phyloP scores from a whole-genome alignment of 2,797 vertebrate genomes.

The Oreochromis grahami region DNA sequence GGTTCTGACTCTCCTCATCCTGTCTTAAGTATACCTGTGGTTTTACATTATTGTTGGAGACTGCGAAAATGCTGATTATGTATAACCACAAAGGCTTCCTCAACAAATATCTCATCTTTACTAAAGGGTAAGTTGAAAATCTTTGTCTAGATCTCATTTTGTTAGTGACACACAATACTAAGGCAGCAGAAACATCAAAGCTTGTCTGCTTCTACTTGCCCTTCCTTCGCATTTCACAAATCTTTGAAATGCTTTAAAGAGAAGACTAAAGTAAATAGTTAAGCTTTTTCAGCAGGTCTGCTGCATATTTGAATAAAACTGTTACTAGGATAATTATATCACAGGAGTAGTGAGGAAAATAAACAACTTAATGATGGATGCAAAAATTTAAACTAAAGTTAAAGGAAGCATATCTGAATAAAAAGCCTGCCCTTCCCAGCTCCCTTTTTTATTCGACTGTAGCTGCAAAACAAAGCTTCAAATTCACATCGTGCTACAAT shows the following conservation, averaged over 20 bases:
- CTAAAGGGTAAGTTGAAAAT: constrained; percentile 55
- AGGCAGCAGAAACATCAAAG: constrained; percentile 66
- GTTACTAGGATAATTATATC: constrained; percentile 60
- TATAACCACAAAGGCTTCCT: constrained; percentile 72
- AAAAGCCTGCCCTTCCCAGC: constrained; percentile 19
- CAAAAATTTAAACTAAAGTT: constrained; percentile 47
- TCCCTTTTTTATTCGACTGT: constrained; percentile 39
- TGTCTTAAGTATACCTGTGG: constrained; percentile 66
- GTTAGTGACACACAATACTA: constrained; percentile 50
- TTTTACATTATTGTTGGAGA: constrained; percentile 70
- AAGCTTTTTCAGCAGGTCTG: constrained; percentile 52
- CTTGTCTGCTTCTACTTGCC: constrained; percentile 22
- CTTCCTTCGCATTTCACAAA: constrained; percentile 56
- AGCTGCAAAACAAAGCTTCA: constrained; percentile 73
- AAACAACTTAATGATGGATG: constrained; percentile 66
- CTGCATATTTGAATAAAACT: constrained; percentile 56
- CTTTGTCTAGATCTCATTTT: constrained; percentile 63
- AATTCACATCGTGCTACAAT: constrained; percentile 69
- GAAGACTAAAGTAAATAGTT: constrained; percentile 59
- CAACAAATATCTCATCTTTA: constrained; percentile 66
- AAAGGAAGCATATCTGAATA: constrained; percentile 40
- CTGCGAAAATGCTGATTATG: constrained; percentile 68
- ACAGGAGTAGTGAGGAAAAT: constrained; percentile 46
- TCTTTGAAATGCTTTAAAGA: constrained; percentile 31
- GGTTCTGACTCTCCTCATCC: constrained; percentile 63